These are phyloP conservation scores for Anolis carolinensis DNA, from an alignment of 2,113 vertebrate species.

Conservation along the genomic window DNA sequence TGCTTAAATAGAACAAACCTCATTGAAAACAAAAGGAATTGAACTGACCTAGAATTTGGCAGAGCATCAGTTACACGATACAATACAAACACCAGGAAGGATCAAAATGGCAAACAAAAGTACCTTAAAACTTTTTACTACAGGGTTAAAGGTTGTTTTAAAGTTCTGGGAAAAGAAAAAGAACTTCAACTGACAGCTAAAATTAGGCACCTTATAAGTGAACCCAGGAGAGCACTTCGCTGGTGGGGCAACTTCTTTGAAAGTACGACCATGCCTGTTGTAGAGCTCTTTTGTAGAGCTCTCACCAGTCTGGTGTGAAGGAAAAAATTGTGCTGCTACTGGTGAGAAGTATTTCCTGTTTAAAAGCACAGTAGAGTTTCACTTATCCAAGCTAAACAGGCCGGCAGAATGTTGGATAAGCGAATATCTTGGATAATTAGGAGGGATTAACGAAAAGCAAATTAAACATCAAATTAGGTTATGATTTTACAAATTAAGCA, in stretches of 20 bases:
- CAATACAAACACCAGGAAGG: background rate
- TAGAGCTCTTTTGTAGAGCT: no score
- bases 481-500: no score
- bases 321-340: background rate
- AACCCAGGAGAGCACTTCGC: background rate
- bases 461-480: no score
- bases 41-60: background rate
- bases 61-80: background rate
- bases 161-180: background rate
- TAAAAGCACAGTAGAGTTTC: no score
- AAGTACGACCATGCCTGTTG: background rate
- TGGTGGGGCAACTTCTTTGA: background rate
- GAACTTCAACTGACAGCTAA: background rate
- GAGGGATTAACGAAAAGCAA: no score
- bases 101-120: background rate
- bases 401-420: no score
- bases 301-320: background rate
- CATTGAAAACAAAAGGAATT: background rate
- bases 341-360: constrained; percentile 8
- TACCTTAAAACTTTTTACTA: background rate
- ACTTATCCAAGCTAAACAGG: no score
- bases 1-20: background rate
- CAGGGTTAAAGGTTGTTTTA: background rate
- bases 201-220: background rate
- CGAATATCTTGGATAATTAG: no score